Base-by-base conservation (phyloP, 2,888 invertebrate genomes). In the Cordilura impudica region DNA sequence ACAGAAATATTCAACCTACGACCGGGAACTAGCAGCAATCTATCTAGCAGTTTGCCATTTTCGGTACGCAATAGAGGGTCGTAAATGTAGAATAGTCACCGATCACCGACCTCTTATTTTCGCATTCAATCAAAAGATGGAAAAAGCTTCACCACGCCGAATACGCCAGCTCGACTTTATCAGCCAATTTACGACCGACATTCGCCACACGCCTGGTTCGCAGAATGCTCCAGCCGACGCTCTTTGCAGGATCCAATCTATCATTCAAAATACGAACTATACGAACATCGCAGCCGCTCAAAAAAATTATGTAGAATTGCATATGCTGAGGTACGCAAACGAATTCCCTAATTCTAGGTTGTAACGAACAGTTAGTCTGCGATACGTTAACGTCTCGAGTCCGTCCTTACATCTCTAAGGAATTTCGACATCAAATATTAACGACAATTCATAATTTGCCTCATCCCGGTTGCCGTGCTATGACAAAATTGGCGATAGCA, bases 281-380 rank as follows among this genome's bases (percentile, higher is more conserved):
- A 2, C 14, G 1, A 19, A 19, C 16, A 43, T 76, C 23, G 58
- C 54, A 89, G 88, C 65, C 73, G 63, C 65, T 2, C 60, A 60
- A 31, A 31, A 39, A 3, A 21, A 8, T 49, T 21, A 54, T 8
- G 18, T 16, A 3, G 47, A 47, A 14, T n/a, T 65, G 1, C 19
- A 66, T 1, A 19, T 51, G 29, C 3, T n/a, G 8, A 61, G 51
- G 60, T 70, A 61, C 35, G 31, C 6, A 2, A 7, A 70, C 1
- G 26, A 61, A 63, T 49, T 63, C 61, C 1, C 19, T 49, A 7
- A 0, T 63, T 6, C 31, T 61, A 61, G 45, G 29, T 2, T 61
- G 60, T 14, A 10, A 71, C 4, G 61, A 61, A 29, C 53, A 51
- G 45, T 18, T 60, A 4, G 53, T 61, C 1, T 71, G 53, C 29